Evolutionary conservation across 2,888 invertebrate genomes (phyloP).

Genomic region (Lepetodrilus schrolli): DNA sequence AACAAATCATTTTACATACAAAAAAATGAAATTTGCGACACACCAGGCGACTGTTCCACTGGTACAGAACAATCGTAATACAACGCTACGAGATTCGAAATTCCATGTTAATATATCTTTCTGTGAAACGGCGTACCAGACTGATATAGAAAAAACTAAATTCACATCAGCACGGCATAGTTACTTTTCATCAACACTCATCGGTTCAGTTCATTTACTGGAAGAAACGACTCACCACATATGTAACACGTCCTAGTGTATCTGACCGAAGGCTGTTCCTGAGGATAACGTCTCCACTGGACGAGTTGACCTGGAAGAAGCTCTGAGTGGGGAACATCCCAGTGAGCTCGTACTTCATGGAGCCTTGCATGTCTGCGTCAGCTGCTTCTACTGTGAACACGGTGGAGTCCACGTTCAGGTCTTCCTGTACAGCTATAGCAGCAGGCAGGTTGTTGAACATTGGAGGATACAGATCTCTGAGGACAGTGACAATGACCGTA

Average conservation of each 20-base stretch:
- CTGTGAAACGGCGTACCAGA: no score
- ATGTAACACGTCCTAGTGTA: constrained; percentile 53
- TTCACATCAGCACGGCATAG: no score
- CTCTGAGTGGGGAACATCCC: constrained; percentile 59
- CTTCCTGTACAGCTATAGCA: constrained; percentile 54
- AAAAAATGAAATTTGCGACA: no score
- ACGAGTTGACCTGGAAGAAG: constrained; percentile 51
- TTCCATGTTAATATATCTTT: no score
- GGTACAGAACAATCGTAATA: no score
- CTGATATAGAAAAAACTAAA: no score
- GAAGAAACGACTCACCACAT: constrained; percentile 63
- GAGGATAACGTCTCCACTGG: constrained; percentile 48
- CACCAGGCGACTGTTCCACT: no score
- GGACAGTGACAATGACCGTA: constrained; percentile 58
- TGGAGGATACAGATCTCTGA: constrained; percentile 57
- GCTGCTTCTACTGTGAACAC: constrained; percentile 53
- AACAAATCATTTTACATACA: no score
- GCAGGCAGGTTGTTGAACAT: constrained; percentile 57
- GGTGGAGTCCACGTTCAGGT: constrained; percentile 45
- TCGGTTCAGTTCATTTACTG: no score
- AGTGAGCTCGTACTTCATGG: constrained; percentile 49
- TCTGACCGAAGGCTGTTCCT: constrained; percentile 57
- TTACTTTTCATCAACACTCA: no score
- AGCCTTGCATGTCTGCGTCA: constrained; percentile 56
- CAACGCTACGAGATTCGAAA: no score